phyloP scores from a whole-genome alignment of 1,140 invertebrate genomes.

The Polypedilum vanderplanki region DNA sequence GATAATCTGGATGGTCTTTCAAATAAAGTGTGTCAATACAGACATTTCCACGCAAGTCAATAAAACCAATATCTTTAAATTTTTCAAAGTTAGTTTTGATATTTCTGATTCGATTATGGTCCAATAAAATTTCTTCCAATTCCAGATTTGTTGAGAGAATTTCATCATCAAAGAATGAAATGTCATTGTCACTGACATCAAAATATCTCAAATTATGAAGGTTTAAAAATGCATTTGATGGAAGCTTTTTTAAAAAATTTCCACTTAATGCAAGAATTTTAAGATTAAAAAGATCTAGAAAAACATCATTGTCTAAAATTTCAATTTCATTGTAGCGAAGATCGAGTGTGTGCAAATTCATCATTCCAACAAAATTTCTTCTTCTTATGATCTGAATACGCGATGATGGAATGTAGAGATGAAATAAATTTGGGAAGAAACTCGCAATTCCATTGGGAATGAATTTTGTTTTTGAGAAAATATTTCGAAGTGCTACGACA shows the following conservation, averaged over 20 bases:
- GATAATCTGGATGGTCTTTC: neutral
- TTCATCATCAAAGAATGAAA: slow-evolving; percentile 19
- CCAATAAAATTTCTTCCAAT: neutral
- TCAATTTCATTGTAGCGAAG: slow-evolving; percentile 12
- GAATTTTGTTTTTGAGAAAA: slow-evolving; percentile 6
- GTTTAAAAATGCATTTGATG: neutral
- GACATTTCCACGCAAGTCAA: neutral
- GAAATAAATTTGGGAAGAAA: slow-evolving; percentile 4
- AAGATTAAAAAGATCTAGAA: neutral
- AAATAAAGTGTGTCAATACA: neutral
- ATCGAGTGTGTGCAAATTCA: neutral
- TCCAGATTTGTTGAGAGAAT: neutral
- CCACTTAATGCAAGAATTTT: neutral
- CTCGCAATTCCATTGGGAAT: neutral
- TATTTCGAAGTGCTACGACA: neutral
- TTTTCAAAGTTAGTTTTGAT: neutral
- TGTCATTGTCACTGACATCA: neutral
- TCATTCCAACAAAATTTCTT: neutral
- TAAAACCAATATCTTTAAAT: neutral
- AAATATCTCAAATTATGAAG: neutral
- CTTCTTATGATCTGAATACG: neutral
- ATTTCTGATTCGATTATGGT: neutral
- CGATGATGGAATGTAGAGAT: neutral
- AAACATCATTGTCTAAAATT: neutral
- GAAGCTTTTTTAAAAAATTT: neutral